These are phyloP conservation scores for Cololabis saira DNA, from an alignment of 2,113 vertebrate species.

Conservation along the genomic window DNA sequence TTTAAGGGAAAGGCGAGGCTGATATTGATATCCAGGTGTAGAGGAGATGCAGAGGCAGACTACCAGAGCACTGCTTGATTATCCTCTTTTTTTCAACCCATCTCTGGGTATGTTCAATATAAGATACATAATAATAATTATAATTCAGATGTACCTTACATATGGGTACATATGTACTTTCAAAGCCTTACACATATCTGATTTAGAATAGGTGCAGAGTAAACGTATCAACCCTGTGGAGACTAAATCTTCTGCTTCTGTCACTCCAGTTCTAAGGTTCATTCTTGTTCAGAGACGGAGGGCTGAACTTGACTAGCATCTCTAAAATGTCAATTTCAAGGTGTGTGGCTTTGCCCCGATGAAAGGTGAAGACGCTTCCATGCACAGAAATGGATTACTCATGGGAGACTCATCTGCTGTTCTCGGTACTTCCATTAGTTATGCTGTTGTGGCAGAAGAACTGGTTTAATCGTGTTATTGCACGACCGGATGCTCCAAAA, in stretches of 20 bases:
- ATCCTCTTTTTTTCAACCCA: neutral
- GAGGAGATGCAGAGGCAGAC: conserved; percentile 19
- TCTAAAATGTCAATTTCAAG: conserved; percentile 73
- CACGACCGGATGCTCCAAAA: conserved; percentile 17
- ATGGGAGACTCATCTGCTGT: conserved; percentile 58
- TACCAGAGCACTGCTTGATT: conserved; percentile 27
- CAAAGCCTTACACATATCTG: conserved; percentile 18
- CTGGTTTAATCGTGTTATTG: conserved; percentile 37
- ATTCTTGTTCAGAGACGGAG: conserved; percentile 8
- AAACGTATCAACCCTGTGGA: conserved; percentile 31
- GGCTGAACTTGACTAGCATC: conserved; percentile 40
- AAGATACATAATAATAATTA: neutral
- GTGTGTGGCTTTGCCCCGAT: conserved; percentile 53
- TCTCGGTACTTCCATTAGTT: conserved; percentile 50
- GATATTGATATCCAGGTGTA: conserved; percentile 56
- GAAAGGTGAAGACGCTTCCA: conserved; percentile 62
- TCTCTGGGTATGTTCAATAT: conserved; percentile 3
- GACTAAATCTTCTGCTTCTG: conserved; percentile 32
- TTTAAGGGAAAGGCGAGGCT: conserved; percentile 25
- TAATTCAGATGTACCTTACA: neutral
- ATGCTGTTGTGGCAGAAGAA: conserved; percentile 41
- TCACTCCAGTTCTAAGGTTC: conserved; percentile 7
- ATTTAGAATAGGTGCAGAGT: conserved; percentile 10
- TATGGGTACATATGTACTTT: conserved; percentile 12
- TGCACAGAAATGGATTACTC: conserved; percentile 58